Evolutionary conservation across 2,888 invertebrate genomes (phyloP), one percentile per base, ranked within the genome.

Genomic region (Caenorhabditis imperialis): DNA sequence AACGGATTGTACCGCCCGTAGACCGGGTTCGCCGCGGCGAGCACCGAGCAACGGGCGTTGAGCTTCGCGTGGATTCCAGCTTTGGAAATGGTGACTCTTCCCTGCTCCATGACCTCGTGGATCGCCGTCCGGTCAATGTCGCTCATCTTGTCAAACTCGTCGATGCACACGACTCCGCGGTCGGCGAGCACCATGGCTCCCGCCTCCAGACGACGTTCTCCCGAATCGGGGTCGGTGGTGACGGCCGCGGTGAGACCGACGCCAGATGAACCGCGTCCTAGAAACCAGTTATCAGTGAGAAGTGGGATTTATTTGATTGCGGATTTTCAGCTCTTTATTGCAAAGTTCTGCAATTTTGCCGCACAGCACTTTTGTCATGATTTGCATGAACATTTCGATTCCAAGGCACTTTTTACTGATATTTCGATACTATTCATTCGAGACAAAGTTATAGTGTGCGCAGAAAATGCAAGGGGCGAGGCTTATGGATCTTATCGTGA

Each of bases 141-240:
- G 0, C 96, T 95, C 98, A 99, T 99, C 91, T 91, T 91, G 90
- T 99, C 99, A 89, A 99, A 99, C 90, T 99, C 99, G 89, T 99
- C 96, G 82, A 92, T 92, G 89, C 98, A 99, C 48, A 99, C 98
- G 50, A 98, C 94, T 25, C 98, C 98, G 70, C 98, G 92, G 90
- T 99, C 99, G 0, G 97, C 99, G 37, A 99, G 89, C n/a, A 99
- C 99, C 99, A 99, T 99, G 62, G 99, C 99, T 77, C 99, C 99
- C 0, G 98, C 99, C 58, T 86, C 86, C n/a, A 86, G 78, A 27
- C 84, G 81, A 18, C 86, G 77, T 38, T 81, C 81, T 25, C 81
- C 90, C 1, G 95, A 95, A 88, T 99, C 99, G 65, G 93, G 93
- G 89, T 99, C 98, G 0, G 94, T 93, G 7, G 97, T 97, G 4